Conservation (phyloP, 2,888 invertebrate genomes). For the Sympetrum striolatum region DNA sequence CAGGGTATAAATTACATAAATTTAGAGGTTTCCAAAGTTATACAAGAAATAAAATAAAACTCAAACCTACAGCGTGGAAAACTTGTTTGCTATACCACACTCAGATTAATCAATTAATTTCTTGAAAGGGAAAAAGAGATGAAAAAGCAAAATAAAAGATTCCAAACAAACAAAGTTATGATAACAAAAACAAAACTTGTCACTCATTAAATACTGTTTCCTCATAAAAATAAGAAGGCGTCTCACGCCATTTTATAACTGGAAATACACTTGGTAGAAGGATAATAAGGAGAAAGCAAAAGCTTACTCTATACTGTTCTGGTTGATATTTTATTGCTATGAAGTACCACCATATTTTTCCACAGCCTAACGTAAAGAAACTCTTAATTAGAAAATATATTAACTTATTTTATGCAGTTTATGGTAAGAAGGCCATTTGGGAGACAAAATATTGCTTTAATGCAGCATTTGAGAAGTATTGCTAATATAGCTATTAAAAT, state of each 20-base stretch:
- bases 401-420: neutral
- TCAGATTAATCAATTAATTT: neutral
- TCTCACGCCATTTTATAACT: too few relatives aligned
- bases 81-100: neutral
- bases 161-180: too few relatives aligned
- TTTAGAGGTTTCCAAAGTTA: neutral
- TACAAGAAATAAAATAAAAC: neutral
- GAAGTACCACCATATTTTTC: neutral
- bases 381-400: neutral
- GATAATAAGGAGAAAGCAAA: too few relatives aligned
- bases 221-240: too few relatives aligned
- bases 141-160: neutral
- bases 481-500: slow-evolving; percentile 23
- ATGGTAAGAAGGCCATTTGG: neutral
- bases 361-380: neutral
- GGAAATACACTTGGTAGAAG: too few relatives aligned
- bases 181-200: too few relatives aligned
- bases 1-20: neutral
- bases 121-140: neutral
- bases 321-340: neutral
- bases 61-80: neutral
- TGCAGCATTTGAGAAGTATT: neutral
- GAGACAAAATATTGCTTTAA: neutral
- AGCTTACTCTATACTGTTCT: too few relatives aligned
- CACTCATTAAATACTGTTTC: too few relatives aligned